These are phyloP conservation scores for Dinomys branickii DNA, from an alignment of 2,113 vertebrate genomes.

Conservation along the genomic window DNA sequence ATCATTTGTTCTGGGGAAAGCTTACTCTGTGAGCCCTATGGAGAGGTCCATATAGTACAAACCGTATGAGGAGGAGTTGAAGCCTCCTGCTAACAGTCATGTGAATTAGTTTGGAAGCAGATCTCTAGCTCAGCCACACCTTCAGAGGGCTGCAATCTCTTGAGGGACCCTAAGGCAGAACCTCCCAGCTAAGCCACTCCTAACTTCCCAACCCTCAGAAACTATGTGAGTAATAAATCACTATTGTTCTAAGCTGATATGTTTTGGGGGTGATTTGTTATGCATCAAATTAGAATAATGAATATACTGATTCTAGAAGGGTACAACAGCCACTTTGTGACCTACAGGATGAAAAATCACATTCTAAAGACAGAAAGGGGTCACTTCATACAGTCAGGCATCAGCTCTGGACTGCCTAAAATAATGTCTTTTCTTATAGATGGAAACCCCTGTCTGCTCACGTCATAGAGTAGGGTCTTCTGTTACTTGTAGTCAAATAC, in stretches of 20 bases:
- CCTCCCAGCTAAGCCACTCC: neutral
- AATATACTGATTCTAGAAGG: neutral
- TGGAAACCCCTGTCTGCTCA: neutral
- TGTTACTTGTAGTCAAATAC: slow-evolving; percentile 39
- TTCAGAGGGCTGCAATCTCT: neutral
- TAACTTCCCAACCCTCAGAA: slow-evolving; percentile 32
- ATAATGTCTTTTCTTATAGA: slow-evolving; percentile 45
- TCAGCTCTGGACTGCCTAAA: neutral
- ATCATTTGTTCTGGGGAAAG: neutral
- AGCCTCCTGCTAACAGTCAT: neutral
- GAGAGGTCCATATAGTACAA: neutral
- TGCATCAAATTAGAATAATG: neutral
- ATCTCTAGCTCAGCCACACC: neutral
- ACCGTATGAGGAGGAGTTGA: neutral
- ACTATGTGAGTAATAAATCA: neutral
- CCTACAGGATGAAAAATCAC: neutral
- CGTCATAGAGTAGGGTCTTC: neutral
- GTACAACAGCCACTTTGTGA: neutral
- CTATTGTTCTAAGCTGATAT: slow-evolving; percentile 25
- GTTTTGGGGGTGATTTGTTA: slow-evolving; percentile 17
- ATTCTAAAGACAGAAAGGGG: neutral
- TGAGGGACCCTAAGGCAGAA: slow-evolving; percentile 22
- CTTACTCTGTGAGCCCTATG: neutral
- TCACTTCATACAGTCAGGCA: neutral
- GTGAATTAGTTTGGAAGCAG: slow-evolving; percentile 3